phyloP scores from a whole-genome alignment of 2,113 vertebrate species.

The Pardalotus punctatus region DNA sequence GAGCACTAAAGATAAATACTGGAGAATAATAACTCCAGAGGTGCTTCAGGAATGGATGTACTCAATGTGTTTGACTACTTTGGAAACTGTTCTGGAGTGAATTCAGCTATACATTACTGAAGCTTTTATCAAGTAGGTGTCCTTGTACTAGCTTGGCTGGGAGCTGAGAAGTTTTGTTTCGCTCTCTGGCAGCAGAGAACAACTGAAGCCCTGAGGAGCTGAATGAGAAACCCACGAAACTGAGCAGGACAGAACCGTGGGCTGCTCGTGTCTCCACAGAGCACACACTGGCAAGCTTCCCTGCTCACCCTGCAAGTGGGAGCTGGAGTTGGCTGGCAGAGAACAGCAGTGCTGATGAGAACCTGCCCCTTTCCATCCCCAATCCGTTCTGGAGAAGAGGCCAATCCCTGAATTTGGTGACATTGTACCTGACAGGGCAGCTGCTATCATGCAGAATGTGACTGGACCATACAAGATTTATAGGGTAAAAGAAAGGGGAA shows the following conservation, averaged over 20 bases:
- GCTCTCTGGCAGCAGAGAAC: neutral
- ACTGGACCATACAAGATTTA: too few relatives aligned
- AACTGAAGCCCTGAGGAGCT: neutral
- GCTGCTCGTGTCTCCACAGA: rapidly evolving
- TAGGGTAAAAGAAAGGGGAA: neutral
- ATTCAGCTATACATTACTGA: neutral
- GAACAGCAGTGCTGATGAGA: neutral
- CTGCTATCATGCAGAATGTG: neutral
- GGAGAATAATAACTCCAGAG: neutral
- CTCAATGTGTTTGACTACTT: neutral
- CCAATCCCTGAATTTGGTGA: neutral
- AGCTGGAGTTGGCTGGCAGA: neutral
- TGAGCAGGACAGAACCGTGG: neutral
- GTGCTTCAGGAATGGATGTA: neutral
- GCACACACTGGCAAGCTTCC: neutral
- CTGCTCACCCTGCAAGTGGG: too few relatives aligned
- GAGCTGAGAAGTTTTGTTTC: neutral
- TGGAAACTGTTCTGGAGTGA: neutral
- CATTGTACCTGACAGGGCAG: rapidly evolving
- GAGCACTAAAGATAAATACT: neutral
- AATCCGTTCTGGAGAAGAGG: neutral
- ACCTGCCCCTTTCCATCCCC: neutral
- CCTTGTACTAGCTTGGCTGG: neutral
- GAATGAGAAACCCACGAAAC: neutral
- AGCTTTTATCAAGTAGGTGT: neutral